These are phyloP conservation scores for Ferdinandea cuprea DNA, from an alignment of 2,888 invertebrate genomes.

Conservation along the genomic window DNA sequence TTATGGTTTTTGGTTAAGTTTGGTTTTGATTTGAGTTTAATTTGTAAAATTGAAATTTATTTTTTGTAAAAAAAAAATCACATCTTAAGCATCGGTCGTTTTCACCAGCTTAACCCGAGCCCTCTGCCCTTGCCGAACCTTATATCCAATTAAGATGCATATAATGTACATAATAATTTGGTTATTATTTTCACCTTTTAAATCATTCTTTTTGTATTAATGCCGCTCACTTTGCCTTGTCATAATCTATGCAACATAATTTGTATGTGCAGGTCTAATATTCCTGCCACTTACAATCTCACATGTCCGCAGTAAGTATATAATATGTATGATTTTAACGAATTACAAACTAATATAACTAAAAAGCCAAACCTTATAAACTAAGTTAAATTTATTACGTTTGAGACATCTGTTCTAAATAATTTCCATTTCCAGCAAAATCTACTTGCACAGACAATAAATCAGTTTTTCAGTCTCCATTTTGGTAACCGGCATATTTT, in stretches of 20 bases:
- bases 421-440: no score
- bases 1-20: constrained; percentile 31
- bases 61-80: not conserved
- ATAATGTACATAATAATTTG: no score
- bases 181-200: constrained; percentile 38
- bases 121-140: constrained; percentile 13
- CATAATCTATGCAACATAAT: constrained; percentile 58
- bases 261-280: constrained; percentile 84
- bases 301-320: constrained; percentile 88
- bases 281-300: constrained; percentile 86
- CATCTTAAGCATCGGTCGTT: constrained; percentile 4
- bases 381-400: not conserved
- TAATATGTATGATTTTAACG: constrained; percentile 20
- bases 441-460: no score
- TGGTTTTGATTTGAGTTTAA: constrained; percentile 27
- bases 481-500: not conserved
- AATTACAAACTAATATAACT: constrained; percentile 30
- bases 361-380: constrained; percentile 16
- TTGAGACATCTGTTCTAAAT: not conserved
- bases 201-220: constrained; percentile 63
- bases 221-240: constrained; percentile 59
- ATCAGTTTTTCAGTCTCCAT: no score
- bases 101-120: constrained; percentile 22
- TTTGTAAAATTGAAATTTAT: constrained; percentile 4
- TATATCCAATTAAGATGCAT: no score